Base-by-base conservation (phyloP, 2,888 invertebrate species). In the Euplagia quadripunctaria region DNA sequence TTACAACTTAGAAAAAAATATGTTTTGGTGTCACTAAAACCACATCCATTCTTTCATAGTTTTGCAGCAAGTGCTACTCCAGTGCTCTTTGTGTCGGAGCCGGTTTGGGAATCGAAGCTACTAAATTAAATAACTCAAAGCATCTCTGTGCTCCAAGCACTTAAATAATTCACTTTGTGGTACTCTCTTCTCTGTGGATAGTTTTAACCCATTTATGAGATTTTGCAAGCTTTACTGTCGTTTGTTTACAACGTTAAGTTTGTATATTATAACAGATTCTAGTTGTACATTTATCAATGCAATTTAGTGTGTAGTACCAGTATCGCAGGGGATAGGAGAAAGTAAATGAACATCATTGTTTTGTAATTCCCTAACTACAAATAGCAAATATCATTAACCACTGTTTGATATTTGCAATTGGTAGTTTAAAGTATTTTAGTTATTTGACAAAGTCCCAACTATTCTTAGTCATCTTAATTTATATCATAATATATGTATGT, bases 71-170 rank as follows among this genome's bases (percentile, higher is more conserved):
- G 11, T 42, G 51, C 17, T 52, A 12, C 17, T 17, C 11, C 41
- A 51, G 52, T 9, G 17, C 52, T 51, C 31, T 52, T 51, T 11
- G 41, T 67, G 52, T 42, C 41, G 16, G 31, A 31, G 41, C 31
- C 41, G 51, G 52, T 82, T 64, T 71, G 78, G 84, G 86, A 88
- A 84, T 87, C 85, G 84, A 88, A 88, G 82, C 81, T 85, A 84
- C 81, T 83, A 86, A 87, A 89, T 88, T 83, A 84, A 87, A 89
- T 89, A 88, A 88, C 86, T 86, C 87, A 83, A 87, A 88, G 83
- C 85, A 85, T 85, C 83, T 82, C 81, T 79, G 75, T 64, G 73
- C 75, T 79, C 84, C 80, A 79, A 82, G 86, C 85, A 78, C 79
- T 84, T 82, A 76, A 84, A 88, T 87, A 87, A 88, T 87, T 87